Conservation (phyloP, 2,113 vertebrate species). For the Sakesphorus luctuosus region DNA sequence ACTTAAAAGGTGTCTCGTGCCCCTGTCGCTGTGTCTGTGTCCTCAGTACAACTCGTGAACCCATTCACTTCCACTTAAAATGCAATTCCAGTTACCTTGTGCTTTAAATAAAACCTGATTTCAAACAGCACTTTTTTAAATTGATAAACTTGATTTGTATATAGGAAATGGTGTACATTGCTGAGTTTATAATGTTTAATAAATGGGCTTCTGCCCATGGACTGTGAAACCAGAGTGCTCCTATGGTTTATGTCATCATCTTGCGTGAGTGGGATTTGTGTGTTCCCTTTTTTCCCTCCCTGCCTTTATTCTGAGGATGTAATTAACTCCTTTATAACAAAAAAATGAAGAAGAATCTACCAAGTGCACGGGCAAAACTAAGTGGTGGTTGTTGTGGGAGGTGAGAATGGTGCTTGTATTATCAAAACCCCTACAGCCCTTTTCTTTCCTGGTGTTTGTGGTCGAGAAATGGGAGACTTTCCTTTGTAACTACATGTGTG, state of each 20-base stretch:
- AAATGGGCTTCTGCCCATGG: constrained; percentile 41
- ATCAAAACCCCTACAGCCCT: background rate
- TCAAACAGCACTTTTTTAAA: constrained; percentile 55
- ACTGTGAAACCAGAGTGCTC: background rate
- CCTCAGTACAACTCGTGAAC: background rate
- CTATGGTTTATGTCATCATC: background rate
- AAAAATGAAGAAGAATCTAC: background rate
- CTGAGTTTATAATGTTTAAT: constrained; percentile 71
- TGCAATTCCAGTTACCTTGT: constrained; percentile 3
- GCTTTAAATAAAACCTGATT: constrained; percentile 49
- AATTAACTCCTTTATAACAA: background rate
- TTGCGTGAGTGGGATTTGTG: background rate
- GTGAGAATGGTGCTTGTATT: background rate
- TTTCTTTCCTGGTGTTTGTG: background rate
- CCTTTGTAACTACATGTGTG: too few relatives aligned
- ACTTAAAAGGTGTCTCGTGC: background rate
- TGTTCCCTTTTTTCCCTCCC: background rate
- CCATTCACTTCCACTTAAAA: constrained; percentile 17
- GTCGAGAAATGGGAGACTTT: background rate
- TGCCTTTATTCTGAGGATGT: background rate
- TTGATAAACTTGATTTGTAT: constrained; percentile 65
- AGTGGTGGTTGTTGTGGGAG: background rate
- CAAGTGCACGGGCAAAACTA: background rate
- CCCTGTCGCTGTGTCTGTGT: background rate
- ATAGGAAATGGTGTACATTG: constrained; percentile 65